Evolutionary conservation across 2,113 vertebrate species (phyloP).

Genomic region (Cromileptes altivelis): DNA sequence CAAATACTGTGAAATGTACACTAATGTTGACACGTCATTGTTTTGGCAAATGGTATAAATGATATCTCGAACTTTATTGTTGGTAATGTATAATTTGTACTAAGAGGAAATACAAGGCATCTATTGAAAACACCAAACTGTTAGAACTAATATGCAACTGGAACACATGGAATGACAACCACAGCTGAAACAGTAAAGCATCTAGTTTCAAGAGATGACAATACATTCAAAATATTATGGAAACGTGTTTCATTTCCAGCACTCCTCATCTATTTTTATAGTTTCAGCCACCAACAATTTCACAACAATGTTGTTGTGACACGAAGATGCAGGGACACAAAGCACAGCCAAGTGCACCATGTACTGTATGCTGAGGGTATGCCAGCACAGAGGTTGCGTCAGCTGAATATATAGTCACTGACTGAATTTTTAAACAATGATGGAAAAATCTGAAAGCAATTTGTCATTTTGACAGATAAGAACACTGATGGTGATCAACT

Average conservation of each 20-base stretch:
- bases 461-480: too few relatives aligned
- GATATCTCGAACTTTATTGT: not conserved
- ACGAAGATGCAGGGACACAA: not conserved
- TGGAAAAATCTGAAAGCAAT: too few relatives aligned
- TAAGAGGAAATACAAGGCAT: not conserved
- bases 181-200: not conserved
- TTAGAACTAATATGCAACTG: not conserved
- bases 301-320: not conserved
- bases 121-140: not conserved
- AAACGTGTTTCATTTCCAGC: not conserved
- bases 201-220: not conserved
- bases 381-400: too few relatives aligned
- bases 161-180: not conserved
- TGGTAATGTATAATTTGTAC: not conserved
- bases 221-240: not conserved
- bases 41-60: not conserved
- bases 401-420: too few relatives aligned
- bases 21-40: not conserved
- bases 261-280: not conserved
- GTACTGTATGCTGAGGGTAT: too few relatives aligned
- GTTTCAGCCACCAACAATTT: not conserved
- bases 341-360: not conserved
- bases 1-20: slow-evolving; percentile 6
- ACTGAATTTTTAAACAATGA: too few relatives aligned
- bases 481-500: too few relatives aligned